Base-by-base conservation (phyloP, 2,888 invertebrate genomes). In the Diplazon laetatorius region DNA sequence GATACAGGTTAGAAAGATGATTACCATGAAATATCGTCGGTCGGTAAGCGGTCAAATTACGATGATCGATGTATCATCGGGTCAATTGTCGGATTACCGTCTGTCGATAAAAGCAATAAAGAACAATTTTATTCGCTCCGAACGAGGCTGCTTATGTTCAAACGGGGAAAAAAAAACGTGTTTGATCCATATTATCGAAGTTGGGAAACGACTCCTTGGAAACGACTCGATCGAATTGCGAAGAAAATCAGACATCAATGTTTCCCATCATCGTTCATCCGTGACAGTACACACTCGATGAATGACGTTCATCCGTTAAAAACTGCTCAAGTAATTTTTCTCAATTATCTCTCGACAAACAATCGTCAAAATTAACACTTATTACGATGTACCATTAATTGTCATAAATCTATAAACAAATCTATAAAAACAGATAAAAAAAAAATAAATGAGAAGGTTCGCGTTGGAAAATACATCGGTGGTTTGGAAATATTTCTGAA, bases 151-250 rank as follows among this genome's bases (percentile, higher is more conserved):
- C 35, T 50, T 9, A 30, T 37, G n/a, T n/a, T n/a, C n/a, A n/a
- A n/a, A n/a, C n/a, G 25, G 2, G 1, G 3, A 18, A 20, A 37
- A 25, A 16, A 30, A 1, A 25, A 18, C 59, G 73, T 81, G 82
- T 82, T 82, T 82, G 77, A 82, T 82, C 82, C 57, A 81, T 82
- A 80, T 63, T n/a, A n/a, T n/a, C n/a, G n/a, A n/a, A 25, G 20
- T 25, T 10, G 50, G 22, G 39, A n/a, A n/a, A n/a, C n/a, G 78
- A 48, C 73, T 79, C 77, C 82, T 80, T 81, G 74, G 81, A 77
- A 57, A 82, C 81, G 76, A 59, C 74, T 75, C 69, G 66, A 66
- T 57, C 35, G 30, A 6, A 2, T 6, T 30, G n/a, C 30, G 30
- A 30, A 5, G 4, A 6, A 22, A 63, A 37, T 72, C 25, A 35